Evolutionary conservation across 2,888 invertebrate genomes (phyloP), one percentile per base, ranked within the genome.

Genomic region (Pycnomerus fuliginosus): DNA sequence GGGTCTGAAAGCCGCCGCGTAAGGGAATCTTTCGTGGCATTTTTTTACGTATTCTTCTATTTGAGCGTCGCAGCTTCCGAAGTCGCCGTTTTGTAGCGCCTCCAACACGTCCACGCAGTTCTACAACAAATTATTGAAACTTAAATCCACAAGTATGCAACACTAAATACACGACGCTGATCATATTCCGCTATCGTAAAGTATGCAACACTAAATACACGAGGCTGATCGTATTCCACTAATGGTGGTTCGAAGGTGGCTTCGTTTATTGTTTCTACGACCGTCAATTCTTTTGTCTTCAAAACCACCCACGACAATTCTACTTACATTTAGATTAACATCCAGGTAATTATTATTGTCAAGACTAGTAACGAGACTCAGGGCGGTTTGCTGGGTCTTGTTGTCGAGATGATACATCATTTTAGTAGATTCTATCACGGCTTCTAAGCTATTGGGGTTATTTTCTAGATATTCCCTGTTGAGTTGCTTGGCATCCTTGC

Each of bases 41-140:
- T 80, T 79, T 45, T 76, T 74, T 60, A 84, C 80, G 72, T 86
- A 94, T 34, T 80, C 79, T 61, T 83, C 83, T 56, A 80, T 79
- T 54, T 80, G 79, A 22, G 77, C 71, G 48, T 87, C 84, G 69
- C 84, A 85, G 14, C 78, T 72, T 1, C 93, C 93, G 69, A 95
- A 88, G 59, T 87, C 85, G 36, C 90, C 91, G 54, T 80, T 82
- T 55, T 80, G 79, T 62, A 95, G 77, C 52, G 87, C 83, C 54
- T 85, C 83, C 58, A 90, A 76, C 44, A 92, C 85, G 59, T 85
- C 84, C 53, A 84, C 82, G 74, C 92, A 93, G 63, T 82, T 86
- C 86, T 90, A 75, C n/a, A 79, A 72, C 44, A 25, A 38, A n/a
- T n/a, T n/a, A n/a, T n/a, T n/a, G n/a, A n/a, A n/a, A n/a, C n/a